phyloP scores from a whole-genome alignment of 2,888 invertebrate genomes.

The Netelia fuscicornis region DNA sequence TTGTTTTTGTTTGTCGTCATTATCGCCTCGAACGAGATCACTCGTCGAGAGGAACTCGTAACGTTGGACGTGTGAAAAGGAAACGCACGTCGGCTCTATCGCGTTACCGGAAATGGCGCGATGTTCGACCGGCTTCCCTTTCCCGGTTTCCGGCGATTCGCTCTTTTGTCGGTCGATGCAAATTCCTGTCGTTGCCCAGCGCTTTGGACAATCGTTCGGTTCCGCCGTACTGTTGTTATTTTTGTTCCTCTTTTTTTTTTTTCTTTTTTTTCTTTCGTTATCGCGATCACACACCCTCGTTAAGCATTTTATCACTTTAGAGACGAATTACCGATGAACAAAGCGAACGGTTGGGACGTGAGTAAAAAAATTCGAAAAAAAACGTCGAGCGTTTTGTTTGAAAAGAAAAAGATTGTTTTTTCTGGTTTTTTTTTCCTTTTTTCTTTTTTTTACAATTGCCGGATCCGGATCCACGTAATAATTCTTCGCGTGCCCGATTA shows the following conservation, averaged over 20 bases:
- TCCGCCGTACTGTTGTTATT: background rate
- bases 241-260: background rate
- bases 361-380: background rate
- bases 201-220: too few relatives aligned
- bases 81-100: slow-evolving; percentile 21
- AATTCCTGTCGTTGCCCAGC: slow-evolving; percentile 23
- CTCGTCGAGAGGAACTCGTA: background rate
- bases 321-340: background rate
- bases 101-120: slow-evolving; percentile 19
- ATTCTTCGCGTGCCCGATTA: slow-evolving; percentile 38
- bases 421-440: too few relatives aligned
- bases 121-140: slow-evolving; percentile 20
- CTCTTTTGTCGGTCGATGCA: slow-evolving; percentile 41
- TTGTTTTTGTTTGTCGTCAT: background rate
- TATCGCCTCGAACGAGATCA: background rate
- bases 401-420: background rate
- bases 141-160: slow-evolving; percentile 37
- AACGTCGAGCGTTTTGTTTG: background rate
- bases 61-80: slow-evolving; percentile 10
- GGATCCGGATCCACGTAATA: slow-evolving; percentile 60
- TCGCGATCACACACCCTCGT: background rate
- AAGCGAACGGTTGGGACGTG: background rate
- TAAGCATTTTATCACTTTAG: slow-evolving; percentile 24
- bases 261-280: background rate
- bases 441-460: slow-evolving; percentile 51